Evolutionary conservation across 2,888 invertebrate species (phyloP).

Genomic region (Cheilosia soror): DNA sequence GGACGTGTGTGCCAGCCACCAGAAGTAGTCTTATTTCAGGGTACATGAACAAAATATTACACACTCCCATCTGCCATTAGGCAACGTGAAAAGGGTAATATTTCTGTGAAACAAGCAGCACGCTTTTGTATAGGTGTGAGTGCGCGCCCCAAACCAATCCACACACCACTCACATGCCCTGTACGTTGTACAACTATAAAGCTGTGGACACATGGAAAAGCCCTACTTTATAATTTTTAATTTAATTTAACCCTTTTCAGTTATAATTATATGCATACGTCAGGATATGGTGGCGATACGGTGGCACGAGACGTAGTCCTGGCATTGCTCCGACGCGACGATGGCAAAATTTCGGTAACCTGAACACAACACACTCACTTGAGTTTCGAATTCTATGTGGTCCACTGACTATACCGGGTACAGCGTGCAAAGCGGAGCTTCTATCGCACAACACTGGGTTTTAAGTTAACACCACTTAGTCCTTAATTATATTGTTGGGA

Average conservation of each 20-base stretch:
- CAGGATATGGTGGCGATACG: constrained; percentile 50
- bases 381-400: constrained; percentile 71
- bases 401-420: constrained; percentile 40
- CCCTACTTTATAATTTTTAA: constrained; percentile 73
- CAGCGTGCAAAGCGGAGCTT: constrained; percentile 42
- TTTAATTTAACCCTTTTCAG: constrained; percentile 73
- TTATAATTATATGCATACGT: constrained; percentile 68
- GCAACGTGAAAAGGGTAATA: not conserved
- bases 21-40: constrained; percentile 68
- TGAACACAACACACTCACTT: constrained; percentile 21
- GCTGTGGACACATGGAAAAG: constrained; percentile 63
- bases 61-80: constrained; percentile 2
- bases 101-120: constrained; percentile 11
- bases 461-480: constrained; percentile 74
- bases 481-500: constrained; percentile 75
- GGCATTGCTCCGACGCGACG: not conserved
- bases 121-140: not conserved
- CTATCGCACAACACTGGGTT: constrained; percentile 48
- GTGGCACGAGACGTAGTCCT: constrained; percentile 65
- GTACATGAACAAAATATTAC: constrained; percentile 59
- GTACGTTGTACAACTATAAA: constrained; percentile 48
- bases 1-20: constrained; percentile 51
- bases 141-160: not conserved
- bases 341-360: not conserved
- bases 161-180: constrained; percentile 12